These are phyloP conservation scores for Ylistrum balloti DNA, from an alignment of 1,140 invertebrate species.

Conservation along the genomic window DNA sequence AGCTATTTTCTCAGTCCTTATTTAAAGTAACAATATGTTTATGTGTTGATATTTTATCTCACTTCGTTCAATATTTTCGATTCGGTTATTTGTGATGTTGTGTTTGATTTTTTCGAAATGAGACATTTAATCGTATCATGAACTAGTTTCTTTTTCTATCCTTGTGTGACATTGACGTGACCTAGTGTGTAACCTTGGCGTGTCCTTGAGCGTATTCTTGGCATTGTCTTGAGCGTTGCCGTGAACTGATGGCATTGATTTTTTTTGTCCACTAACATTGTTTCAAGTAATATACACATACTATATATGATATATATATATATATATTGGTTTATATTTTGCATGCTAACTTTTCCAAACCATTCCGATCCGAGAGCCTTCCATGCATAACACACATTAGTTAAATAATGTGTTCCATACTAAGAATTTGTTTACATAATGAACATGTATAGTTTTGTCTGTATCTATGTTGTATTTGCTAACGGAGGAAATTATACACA, in stretches of 20 bases:
- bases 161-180: not conserved
- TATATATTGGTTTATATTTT: slow-evolving; percentile 23
- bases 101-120: not conserved
- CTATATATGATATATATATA: too few relatives aligned
- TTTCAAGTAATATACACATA: slow-evolving; percentile 17
- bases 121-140: not conserved
- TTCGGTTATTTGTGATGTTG: not conserved
- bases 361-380: slow-evolving; percentile 37
- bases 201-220: not conserved
- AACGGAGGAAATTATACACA: too few relatives aligned
- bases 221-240: not conserved
- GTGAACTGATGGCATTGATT: not conserved
- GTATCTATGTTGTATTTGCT: too few relatives aligned
- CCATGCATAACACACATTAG: not conserved
- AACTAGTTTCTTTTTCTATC: not conserved
- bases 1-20: too few relatives aligned
- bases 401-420: not conserved
- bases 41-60: too few relatives aligned
- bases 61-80: not conserved
- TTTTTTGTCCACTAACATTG: not conserved
- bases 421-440: not conserved
- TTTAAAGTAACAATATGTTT: too few relatives aligned
- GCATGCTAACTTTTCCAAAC: not conserved
- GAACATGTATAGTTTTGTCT: not conserved
- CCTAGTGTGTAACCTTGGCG: not conserved